A percentile compares a stretch with the other conserved stretches of the same genome.
These are phyloP conservation scores for Protosalanx chinensis DNA, from an alignment of 2,797 vertebrate species.

Conservation along the genomic window DNA sequence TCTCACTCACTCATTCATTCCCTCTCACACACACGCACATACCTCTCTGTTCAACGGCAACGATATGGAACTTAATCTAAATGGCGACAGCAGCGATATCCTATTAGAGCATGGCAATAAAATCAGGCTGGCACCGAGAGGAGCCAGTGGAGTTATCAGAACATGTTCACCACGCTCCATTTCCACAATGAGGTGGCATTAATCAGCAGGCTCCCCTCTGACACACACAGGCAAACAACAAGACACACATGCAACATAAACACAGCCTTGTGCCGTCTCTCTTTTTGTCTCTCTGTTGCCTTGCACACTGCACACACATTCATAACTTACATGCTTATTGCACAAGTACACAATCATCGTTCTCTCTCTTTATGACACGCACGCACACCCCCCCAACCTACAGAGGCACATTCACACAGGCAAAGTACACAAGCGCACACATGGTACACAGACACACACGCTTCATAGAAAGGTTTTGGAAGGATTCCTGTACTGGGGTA, in stretches of 20 bases:
- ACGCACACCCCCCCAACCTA: neutral
- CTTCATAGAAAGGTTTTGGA: neutral
- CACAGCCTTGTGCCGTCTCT: neutral
- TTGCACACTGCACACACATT: too few species aligned
- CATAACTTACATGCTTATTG: too few species aligned
- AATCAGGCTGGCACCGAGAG: slow-evolving; percentile 63
- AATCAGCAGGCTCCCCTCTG: slow-evolving; percentile 59
- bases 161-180: slow-evolving; percentile 62
- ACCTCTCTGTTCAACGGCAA: slow-evolving; percentile 52
- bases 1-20: slow-evolving; percentile 42
- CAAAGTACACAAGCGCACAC: neutral
- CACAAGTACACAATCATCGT: too few species aligned
- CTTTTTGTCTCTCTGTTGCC: neutral
- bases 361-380: neutral
- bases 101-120: slow-evolving; percentile 70
- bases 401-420: neutral
- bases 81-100: slow-evolving; percentile 70
- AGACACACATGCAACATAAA: slow-evolving; percentile 35
- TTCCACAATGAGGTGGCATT: slow-evolving; percentile 66
- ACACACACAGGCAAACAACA: slow-evolving; percentile 36
- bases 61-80: slow-evolving; percentile 68
- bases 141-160: slow-evolving; percentile 68
- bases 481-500: neutral
- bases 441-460: slow-evolving; percentile 57
- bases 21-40: slow-evolving; percentile 32